Base-by-base conservation (phyloP, 2,113 vertebrate genomes). In the Sander lucioperca region DNA sequence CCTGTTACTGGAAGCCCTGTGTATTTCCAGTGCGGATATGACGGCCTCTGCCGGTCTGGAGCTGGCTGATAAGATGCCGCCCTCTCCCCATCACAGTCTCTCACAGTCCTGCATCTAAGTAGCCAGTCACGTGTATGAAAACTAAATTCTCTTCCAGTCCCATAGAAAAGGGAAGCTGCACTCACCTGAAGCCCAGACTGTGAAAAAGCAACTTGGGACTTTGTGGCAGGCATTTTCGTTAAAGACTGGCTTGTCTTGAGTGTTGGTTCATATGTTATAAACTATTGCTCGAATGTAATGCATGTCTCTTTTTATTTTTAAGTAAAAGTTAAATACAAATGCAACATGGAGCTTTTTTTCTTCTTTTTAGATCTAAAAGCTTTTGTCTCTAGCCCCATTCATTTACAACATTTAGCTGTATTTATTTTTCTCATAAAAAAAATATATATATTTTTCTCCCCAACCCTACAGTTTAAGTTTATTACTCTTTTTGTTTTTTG, bases 31-130 rank as follows among this genome's bases (percentile, higher is more conserved):
- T 95, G 91, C 91, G 94, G 94, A 95, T 96, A 96, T 94, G 96
- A 96, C 94, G 84, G 91, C 87, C 94, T 94, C 94, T 94, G 94
- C 92, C 93, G 94, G 95, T 95, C 97, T 99, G 97, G 92, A 94
- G 94, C 93, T 86, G 66, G 90, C 96, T 96, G 97, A 98, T 99
- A 99, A 99, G 97, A 96, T 96, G 96, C 94, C 94, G 93, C 94
- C 93, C 95, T 96, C 96, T 96, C 95, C 94, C 87, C 82, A 69
- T 94, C 86, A 89, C 85, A 53, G 88, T 94, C 86, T 67, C 90
- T 95, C 91, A 85, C 91, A 94, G 94, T 94, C 91, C 91, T 91
- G 91, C 93, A 93, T 90, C 94, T 95, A 80, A 96, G 95, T 94
- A 86, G 91, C 86, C 91, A 75, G 89, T 84, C 93, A 94, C 91